These are phyloP conservation scores for Lissocephala sabroskyi DNA, from an alignment of 2,888 invertebrate genomes.

Conservation along the genomic window DNA sequence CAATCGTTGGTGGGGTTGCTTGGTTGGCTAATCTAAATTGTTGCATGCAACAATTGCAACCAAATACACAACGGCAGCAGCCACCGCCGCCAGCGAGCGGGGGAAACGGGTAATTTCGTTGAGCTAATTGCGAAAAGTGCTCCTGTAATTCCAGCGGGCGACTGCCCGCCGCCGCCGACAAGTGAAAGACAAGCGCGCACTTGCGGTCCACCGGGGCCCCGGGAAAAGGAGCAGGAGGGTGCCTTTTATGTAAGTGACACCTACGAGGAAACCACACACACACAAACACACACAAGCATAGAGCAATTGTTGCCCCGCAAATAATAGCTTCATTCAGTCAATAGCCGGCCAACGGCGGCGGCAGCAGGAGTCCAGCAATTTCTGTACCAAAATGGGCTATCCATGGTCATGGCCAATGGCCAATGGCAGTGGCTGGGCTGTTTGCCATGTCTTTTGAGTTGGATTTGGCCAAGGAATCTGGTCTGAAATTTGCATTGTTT, in stretches of 20 bases:
- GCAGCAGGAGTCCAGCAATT: constrained; percentile 8
- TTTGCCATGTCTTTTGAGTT: not conserved
- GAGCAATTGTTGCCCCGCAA: constrained; percentile 45
- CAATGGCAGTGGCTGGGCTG: not conserved
- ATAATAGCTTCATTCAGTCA: constrained; percentile 60
- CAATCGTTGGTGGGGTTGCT: constrained; percentile 31
- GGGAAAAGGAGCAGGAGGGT: constrained; percentile 12
- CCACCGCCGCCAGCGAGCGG: constrained; percentile 23
- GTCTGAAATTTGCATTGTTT: constrained; percentile 60
- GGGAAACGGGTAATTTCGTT: constrained; percentile 55
- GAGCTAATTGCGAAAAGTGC: constrained; percentile 69
- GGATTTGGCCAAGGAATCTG: constrained; percentile 46
- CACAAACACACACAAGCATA: not conserved
- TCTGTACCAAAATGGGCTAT: constrained; percentile 36
- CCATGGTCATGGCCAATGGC: constrained; percentile 23
- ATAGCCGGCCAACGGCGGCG: constrained; percentile 10
- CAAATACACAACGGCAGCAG: constrained; percentile 17
- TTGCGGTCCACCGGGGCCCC: constrained; percentile 31
- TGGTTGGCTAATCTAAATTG: constrained; percentile 58
- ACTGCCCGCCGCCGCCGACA: constrained; percentile 26
- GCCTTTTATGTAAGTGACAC: constrained; percentile 53
- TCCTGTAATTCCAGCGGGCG: constrained; percentile 51
- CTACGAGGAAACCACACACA: constrained; percentile 31
- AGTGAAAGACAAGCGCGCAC: constrained; percentile 49
- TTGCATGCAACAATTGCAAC: constrained; percentile 61